A percentile compares a stretch with the other conserved stretches of the same genome.
These are phyloP conservation scores for Promerops cafer DNA, from an alignment of 2,113 vertebrate species.

Conservation along the genomic window DNA sequence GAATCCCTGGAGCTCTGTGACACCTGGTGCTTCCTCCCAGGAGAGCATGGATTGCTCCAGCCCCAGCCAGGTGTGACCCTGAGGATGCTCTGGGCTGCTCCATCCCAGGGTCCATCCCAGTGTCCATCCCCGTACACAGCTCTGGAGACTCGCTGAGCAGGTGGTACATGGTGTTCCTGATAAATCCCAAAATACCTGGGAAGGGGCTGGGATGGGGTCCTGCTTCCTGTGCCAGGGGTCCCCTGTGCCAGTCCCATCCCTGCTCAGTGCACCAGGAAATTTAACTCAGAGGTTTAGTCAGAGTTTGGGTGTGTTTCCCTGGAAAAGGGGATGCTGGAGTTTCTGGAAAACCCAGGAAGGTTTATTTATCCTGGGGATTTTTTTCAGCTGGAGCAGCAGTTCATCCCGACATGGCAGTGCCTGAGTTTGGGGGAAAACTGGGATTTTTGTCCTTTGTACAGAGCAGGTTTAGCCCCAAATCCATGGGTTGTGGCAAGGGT, in stretches of 20 bases:
- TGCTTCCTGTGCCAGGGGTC: not conserved
- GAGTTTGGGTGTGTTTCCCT: not conserved
- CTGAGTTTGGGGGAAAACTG: not conserved
- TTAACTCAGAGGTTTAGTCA: not conserved
- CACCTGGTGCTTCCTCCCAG: not conserved
- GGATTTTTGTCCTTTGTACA: not conserved
- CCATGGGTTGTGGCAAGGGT: rapidly evolving
- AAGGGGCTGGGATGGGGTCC: not conserved
- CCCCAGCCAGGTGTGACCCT: not conserved
- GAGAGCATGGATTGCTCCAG: not conserved
- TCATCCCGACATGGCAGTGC: rapidly evolving
- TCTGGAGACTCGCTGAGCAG: not conserved
- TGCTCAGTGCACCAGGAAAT: not conserved
- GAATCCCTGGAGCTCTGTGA: not conserved
- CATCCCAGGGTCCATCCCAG: not conserved
- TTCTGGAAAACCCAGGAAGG: not conserved
- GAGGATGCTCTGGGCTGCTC: not conserved
- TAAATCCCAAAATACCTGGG: not conserved
- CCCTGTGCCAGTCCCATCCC: not conserved
- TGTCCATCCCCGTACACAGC: not conserved
- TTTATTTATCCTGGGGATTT: not conserved
- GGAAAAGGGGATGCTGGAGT: not conserved
- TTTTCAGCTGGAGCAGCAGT: not conserved
- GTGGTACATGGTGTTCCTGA: not conserved
- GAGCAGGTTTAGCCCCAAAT: not conserved